Conservation (phyloP, 1,140 invertebrate genomes). For the Calephelis nemesis region DNA sequence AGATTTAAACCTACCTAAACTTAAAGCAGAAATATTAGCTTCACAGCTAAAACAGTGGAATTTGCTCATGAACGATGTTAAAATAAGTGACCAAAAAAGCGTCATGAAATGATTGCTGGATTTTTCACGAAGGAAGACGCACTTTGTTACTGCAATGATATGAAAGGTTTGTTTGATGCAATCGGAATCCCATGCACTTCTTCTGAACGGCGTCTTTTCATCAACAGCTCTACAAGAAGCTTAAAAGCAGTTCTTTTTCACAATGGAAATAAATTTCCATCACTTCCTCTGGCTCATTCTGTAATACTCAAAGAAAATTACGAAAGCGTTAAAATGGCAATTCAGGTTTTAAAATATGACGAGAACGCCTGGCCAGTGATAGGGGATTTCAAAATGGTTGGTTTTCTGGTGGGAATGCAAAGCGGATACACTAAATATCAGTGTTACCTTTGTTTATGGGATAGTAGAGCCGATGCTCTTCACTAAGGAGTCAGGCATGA, state of each 20-base stretch:
- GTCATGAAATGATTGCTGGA: neutral
- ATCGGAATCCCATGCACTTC: neutral
- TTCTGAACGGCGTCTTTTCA: neutral
- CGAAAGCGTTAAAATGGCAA: no score
- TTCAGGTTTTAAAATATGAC: no score
- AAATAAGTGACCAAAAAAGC: neutral
- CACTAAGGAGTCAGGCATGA: no score
- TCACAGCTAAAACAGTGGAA: neutral
- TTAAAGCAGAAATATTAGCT: neutral
- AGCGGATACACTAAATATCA: no score
- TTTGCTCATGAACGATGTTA: neutral
- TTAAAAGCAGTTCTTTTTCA: neutral
- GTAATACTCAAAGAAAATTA: constrained; percentile 9
- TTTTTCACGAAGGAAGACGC: no score
- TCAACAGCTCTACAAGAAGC: neutral
- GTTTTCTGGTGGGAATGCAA: no score
- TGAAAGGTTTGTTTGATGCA: neutral
- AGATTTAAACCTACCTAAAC: neutral
- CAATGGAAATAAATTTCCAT: neutral
- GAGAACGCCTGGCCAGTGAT: no score
- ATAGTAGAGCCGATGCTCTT: neutral
- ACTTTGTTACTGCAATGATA: neutral
- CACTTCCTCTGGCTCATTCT: neutral
- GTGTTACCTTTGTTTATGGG: no score
- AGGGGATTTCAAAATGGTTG: no score